Evolutionary conservation across 2,797 vertebrate genomes (phyloP).

Genomic region (Chiroxiphia lanceolata): DNA sequence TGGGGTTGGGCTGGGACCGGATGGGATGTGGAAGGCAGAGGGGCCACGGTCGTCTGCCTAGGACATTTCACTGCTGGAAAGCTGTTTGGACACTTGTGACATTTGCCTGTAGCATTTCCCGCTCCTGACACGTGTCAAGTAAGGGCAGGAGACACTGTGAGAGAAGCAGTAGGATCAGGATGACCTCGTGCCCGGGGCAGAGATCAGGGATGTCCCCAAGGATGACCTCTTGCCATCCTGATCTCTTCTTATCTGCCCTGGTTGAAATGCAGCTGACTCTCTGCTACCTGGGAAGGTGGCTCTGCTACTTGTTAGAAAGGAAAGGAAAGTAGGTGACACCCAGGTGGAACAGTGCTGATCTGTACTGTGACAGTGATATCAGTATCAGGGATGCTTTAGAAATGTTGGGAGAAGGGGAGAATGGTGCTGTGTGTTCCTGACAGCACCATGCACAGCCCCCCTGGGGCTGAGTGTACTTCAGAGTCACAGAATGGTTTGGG

Average conservation of each 20-base stretch:
- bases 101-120: fast-evolving
- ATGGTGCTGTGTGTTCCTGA: background rate
- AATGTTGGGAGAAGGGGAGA: background rate
- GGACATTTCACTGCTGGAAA: background rate
- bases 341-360: background rate
- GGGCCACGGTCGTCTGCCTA: fast-evolving
- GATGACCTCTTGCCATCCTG: constrained; percentile 36
- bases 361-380: background rate
- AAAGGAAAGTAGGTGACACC: background rate
- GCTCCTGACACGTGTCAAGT: background rate
- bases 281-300: background rate
- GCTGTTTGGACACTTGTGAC: background rate
- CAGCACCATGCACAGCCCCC: background rate
- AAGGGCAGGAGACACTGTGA: background rate
- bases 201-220: constrained; percentile 3
- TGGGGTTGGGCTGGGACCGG: background rate
- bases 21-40: background rate
- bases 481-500: background rate
- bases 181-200: background rate
- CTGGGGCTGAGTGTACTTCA: background rate
- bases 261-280: background rate
- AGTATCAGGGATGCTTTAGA: background rate
- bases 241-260: constrained; percentile 43
- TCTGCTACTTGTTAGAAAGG: background rate
- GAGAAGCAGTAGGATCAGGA: background rate